Evolutionary conservation across 2,888 invertebrate genomes (phyloP), one percentile per base, ranked within the genome.

Genomic region (Andrena bicolor): DNA sequence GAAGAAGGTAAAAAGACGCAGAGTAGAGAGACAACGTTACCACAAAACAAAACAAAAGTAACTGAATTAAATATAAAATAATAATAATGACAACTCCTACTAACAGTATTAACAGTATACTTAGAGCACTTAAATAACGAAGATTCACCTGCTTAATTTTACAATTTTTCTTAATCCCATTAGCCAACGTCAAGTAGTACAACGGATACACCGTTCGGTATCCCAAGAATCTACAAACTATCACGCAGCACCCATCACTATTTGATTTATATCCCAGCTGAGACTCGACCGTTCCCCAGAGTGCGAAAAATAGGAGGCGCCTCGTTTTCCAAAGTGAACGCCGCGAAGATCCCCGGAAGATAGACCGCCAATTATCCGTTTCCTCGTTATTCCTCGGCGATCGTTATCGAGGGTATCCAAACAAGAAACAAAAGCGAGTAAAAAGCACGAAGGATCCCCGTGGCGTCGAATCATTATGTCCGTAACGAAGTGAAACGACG

Each of bases 401-500:
- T 86, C 76, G 81, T 80, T 88, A 88, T 85, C 88, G 32, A 5
- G n/a, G 10, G 41, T 41, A 64, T 35, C 73, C 20, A 48, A 61
- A 76, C 51, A 41, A 63, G 53, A 76, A 68, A 64, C 41, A 65
- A 41, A 71, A 3, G 41, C 41, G 32, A 75, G 72, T 20, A 49
- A 58, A 77, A 51, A 51, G 13, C 20, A 53, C 68, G 49, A 23
- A 60, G 87, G 86, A 85, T 69, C 83, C 83, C 85, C 82, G 81
- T 71, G 82, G 88, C 81, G 84, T 20, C 26, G 71, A 64, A 58
- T 83, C 83, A 68, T 80, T 63, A 76, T 68, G 71, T 80, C 66
- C 64, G 20, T 28, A 41, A 20, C 35, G 69, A 41, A 23, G 69
- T 86, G 78, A 89, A 79, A 90, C 86, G 88, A 91, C 89, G 76